Conservation (phyloP, 2,888 invertebrate genomes). For the Teinopalpus imperialis region DNA sequence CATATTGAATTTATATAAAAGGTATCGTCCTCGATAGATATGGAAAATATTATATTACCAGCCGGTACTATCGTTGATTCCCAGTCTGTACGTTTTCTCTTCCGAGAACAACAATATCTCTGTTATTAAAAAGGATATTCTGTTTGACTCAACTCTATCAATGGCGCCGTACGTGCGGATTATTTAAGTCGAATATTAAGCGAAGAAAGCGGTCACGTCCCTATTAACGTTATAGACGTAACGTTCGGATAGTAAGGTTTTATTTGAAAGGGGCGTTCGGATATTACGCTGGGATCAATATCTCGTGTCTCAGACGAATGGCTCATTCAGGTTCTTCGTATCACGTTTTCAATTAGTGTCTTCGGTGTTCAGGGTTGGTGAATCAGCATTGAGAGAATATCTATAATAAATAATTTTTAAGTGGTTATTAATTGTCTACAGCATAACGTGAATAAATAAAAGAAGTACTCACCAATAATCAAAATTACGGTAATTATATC, state of each 20-base stretch:
- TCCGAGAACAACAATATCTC: constrained; percentile 4
- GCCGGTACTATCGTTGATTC: background rate
- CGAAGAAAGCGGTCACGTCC: constrained; percentile 23
- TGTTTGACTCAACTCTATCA: constrained; percentile 17
- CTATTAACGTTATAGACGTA: constrained; percentile 22
- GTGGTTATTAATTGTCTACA: too few relatives aligned
- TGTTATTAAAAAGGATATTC: constrained; percentile 21
- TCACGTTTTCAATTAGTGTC: constrained; percentile 77
- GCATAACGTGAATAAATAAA: too few relatives aligned
- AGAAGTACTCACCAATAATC: too few relatives aligned
- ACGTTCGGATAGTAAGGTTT: constrained; percentile 24
- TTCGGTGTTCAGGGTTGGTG: constrained; percentile 31
- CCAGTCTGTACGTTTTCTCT: background rate
- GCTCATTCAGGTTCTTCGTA: constrained; percentile 40
- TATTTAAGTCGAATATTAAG: constrained; percentile 22
- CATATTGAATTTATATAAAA: too few relatives aligned
- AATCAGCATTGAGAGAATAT: too few relatives aligned
- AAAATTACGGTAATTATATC: too few relatives aligned
- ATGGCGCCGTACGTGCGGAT: constrained; percentile 16
- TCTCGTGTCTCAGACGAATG: constrained; percentile 32
- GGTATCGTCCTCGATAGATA: too few relatives aligned
- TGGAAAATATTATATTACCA: background rate
- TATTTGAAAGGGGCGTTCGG: constrained; percentile 27
- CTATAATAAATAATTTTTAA: too few relatives aligned
- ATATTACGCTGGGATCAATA: constrained; percentile 39